These are phyloP conservation scores for Zosterops japonicus DNA, from an alignment of 2,113 vertebrate species.

Conservation along the genomic window DNA sequence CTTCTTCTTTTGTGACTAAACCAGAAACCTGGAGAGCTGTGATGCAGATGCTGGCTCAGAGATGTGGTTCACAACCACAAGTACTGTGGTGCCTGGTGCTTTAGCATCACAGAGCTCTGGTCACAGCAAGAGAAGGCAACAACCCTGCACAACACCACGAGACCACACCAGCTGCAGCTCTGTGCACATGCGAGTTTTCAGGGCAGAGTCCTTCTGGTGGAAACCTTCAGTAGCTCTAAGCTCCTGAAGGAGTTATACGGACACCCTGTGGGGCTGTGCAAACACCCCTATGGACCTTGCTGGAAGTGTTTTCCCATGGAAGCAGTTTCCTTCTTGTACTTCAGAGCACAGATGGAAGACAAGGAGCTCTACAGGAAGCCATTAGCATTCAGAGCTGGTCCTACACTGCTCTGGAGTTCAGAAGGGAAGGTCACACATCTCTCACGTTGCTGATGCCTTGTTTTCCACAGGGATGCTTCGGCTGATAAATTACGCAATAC, in stretches of 20 bases:
- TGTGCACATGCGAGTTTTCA: accelerated
- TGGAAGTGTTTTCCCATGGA: background rate
- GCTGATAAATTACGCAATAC: background rate
- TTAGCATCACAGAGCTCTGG: background rate
- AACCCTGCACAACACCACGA: accelerated
- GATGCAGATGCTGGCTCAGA: background rate
- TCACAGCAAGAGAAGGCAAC: background rate
- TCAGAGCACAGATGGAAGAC: background rate
- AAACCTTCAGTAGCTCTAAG: background rate
- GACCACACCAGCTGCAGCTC: background rate
- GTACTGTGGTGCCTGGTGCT: background rate
- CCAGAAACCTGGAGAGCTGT: background rate
- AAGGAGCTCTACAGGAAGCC: background rate
- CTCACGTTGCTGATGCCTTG: background rate
- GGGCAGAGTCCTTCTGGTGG: background rate
- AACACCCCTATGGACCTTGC: background rate
- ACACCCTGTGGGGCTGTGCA: background rate
- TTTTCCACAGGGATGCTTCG: background rate
- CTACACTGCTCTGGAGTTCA: background rate
- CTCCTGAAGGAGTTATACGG: background rate
- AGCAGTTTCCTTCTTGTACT: background rate
- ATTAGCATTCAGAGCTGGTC: background rate
- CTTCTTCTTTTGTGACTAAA: background rate
- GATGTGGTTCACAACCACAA: accelerated
- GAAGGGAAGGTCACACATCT: background rate